Conservation (phyloP, 2,797 vertebrate genomes). For the Sylvilagus floridanus region DNA sequence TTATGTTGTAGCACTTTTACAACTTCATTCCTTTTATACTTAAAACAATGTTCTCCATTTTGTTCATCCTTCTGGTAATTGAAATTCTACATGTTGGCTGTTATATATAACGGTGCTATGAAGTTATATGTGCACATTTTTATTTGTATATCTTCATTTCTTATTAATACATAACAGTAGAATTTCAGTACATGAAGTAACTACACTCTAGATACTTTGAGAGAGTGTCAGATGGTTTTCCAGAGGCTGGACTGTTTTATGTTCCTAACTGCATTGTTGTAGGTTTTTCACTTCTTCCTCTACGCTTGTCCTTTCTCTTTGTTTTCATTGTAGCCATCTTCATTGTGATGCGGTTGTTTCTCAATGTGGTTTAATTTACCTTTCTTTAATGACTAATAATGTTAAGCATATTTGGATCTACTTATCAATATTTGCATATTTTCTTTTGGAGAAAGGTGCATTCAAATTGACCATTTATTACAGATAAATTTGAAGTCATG, state of each 20-base stretch:
- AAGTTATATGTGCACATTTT: not conserved
- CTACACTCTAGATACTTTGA: not conserved
- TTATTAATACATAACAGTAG: not conserved
- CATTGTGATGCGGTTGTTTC: not conserved
- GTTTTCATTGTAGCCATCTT: not conserved
- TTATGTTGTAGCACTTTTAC: not conserved
- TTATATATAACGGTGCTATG: not conserved
- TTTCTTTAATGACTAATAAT: not conserved
- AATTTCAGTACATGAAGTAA: not conserved
- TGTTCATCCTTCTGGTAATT: not conserved
- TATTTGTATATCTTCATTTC: not conserved
- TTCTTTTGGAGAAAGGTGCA: not conserved
- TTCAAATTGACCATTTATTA: not conserved
- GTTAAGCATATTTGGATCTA: not conserved
- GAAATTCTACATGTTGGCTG: too few species aligned
- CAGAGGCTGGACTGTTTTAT: too few species aligned
- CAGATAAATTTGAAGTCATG: too few species aligned
- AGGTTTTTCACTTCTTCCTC: not conserved
- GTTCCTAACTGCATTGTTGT: not conserved
- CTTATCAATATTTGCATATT: not conserved
- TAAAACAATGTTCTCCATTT: not conserved
- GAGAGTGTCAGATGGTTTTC: not conserved
- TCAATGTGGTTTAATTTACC: not conserved
- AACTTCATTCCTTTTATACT: not conserved
- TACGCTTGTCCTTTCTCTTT: not conserved